Percentiles rank a stretch among this genome's conserved stretches.
Conservation (phyloP, 2,888 invertebrate genomes). For the Harpalus rufipes region DNA sequence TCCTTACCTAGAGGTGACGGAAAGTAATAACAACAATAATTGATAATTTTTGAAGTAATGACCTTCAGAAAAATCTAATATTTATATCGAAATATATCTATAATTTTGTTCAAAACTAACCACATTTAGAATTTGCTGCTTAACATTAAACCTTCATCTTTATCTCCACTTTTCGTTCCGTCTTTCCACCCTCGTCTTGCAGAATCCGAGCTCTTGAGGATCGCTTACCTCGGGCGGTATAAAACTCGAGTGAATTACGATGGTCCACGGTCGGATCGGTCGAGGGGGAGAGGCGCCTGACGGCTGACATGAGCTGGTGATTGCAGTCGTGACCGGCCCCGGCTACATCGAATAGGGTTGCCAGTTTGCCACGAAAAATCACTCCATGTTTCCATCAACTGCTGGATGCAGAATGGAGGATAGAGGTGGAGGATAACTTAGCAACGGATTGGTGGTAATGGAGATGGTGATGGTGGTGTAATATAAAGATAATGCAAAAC, state of each 20-base stretch:
- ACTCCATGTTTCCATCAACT: neutral
- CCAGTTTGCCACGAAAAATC: constrained; percentile 5
- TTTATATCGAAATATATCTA: too few species aligned
- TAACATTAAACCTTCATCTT: neutral
- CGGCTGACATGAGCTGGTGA: constrained; percentile 38
- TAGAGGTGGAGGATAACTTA: too few species aligned
- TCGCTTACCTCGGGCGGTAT: constrained; percentile 60
- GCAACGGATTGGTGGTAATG: neutral
- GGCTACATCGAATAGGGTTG: constrained; percentile 5
- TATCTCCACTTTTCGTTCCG: neutral
- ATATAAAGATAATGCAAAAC: neutral
- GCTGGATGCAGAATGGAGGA: neutral
- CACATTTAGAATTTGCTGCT: too few species aligned
- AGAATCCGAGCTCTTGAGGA: constrained; percentile 20
- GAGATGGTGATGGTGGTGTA: neutral
- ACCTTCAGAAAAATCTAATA: too few species aligned
- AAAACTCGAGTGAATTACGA: constrained; percentile 61
- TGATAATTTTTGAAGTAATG: too few species aligned
- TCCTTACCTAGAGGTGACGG: too few species aligned
- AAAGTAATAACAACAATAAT: too few species aligned
- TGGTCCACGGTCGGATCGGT: constrained; percentile 18
- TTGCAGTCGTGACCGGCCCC: constrained; percentile 61
- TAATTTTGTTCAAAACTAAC: too few species aligned
- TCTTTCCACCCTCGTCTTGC: constrained; percentile 19
- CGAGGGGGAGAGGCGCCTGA: neutral